phyloP scores from a whole-genome alignment of 2,888 invertebrate genomes.

The Drosophila siamana region DNA sequence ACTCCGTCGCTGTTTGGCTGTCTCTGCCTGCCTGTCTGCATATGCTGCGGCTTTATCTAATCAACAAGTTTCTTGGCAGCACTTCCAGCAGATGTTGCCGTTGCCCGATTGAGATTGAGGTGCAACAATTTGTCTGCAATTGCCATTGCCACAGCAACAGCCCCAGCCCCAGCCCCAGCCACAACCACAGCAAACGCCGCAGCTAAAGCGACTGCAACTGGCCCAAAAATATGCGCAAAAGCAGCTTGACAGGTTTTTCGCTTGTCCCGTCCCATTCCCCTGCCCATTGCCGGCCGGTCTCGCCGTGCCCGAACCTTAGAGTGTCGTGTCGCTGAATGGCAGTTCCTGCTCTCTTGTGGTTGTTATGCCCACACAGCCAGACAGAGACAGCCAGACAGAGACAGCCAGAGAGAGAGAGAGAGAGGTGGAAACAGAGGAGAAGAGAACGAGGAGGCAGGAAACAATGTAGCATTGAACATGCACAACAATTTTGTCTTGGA shows the following conservation, averaged over 20 bases:
- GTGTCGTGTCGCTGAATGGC: slow-evolving; percentile 35
- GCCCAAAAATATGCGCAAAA: slow-evolving; percentile 69
- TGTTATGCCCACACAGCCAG: slow-evolving; percentile 24
- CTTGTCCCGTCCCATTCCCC: slow-evolving; percentile 21
- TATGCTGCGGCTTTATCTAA: slow-evolving; percentile 66
- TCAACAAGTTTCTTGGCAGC: slow-evolving; percentile 66
- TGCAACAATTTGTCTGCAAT: slow-evolving; percentile 79
- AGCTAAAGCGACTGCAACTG: slow-evolving; percentile 37
- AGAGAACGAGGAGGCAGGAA: slow-evolving; percentile 31
- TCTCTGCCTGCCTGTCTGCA: slow-evolving; percentile 12
- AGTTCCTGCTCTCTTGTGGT: slow-evolving; percentile 39
- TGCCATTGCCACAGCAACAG: slow-evolving; percentile 54
- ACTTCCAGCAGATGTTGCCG: slow-evolving; percentile 50
- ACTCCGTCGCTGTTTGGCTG: background rate
- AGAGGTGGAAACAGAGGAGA: background rate
- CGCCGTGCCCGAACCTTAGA: slow-evolving; percentile 24
- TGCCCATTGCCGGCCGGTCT: slow-evolving; percentile 63
- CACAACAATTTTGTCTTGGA: slow-evolving; percentile 73
- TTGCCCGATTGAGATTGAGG: slow-evolving; percentile 76
- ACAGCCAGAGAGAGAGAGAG: background rate
- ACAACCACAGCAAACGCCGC: slow-evolving; percentile 18
- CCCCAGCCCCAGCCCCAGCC: too few species aligned
- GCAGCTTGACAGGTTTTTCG: slow-evolving; percentile 69
- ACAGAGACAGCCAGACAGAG: background rate
- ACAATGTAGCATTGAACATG: slow-evolving; percentile 65